Base-by-base conservation (phyloP, 2,113 vertebrate genomes). In the Gobius niger region DNA sequence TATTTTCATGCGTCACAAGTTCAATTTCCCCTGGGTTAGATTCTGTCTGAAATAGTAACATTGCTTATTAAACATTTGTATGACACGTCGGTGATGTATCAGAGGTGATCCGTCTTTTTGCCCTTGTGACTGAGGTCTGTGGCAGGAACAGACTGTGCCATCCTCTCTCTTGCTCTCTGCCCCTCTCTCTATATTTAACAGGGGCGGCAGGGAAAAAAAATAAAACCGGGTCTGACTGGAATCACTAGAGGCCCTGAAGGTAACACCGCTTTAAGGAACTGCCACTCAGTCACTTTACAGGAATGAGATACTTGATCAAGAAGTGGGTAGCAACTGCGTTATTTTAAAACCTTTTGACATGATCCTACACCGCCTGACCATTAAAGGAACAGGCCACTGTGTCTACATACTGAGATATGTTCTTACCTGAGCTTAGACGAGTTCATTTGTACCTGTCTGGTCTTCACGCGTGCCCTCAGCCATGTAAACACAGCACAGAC, bases 101-200 rank as follows among this genome's bases (percentile, higher is more conserved):
- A 7, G 1, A 9, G 0, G 15, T 52, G 53, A 79, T 81, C 72
- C 71, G 57, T 63, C 65, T 19, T 59, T 59, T 65, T 63, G 60
- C 42, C 63, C 19, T 46, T 65, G 67, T 75, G 24, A 34, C 24
- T 34, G 24, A 4, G 24, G 24, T 74, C 34, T 40, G n/a, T 53
- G 15, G 14, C 4, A 12, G 67, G 76, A 82, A 85, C 77, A 84
- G 57, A 7, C 70, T 79, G 81, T 19, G 5, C 64, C 73, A 54
- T 34, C 24, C 24, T 34, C 24, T 34, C 24, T 34, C 24, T 34
- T 34, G 24, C 24, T 34, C 24, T 34, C 24, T 34, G 24, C 54
- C 57, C 19, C 18, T 44, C 75, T 34, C 67, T 56, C 67, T 73
- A 66, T 68, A 70, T 75, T 63, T 66, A 76, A 73, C 82, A 75